Base-by-base conservation (phyloP, 2,888 invertebrate species). In the Torymus texanus region DNA sequence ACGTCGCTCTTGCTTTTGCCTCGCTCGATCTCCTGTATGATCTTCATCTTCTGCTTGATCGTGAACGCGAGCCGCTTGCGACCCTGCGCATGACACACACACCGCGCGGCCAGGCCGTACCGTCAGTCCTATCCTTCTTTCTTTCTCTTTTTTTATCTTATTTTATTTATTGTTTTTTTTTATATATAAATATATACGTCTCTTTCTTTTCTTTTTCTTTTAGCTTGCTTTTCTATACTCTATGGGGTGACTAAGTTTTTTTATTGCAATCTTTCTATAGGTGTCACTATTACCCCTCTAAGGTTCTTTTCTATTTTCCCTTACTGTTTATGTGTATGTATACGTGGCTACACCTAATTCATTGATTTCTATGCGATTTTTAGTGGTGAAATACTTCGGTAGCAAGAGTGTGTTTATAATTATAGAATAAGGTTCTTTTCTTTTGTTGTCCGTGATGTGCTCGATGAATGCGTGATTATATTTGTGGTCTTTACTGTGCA, bases 11-110 rank as follows among this genome's bases (percentile, higher is more conserved):
- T 92, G 90, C 92, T 92, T 89, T 92, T 92, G 83, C 92, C 92
- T 84, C 91, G 91, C 88, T 92, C 92, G 86, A 92, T 92, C 89
- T 92, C 92, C 87, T 92, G 91, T 90, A 92, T 92, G 89, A 92
- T 92, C 91, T 92, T 91, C 91, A 92, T 92, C 91, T 92, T 92
- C 91, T 92, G 92, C 91, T 92, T 92, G 89, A 92, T 91, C 87
- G 92, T 92, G 91, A 92, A 92, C 87, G 92, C 92, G 88, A 92
- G 92, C 90, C 92, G 91, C 90, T 92, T 92, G 88, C 92, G 92
- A 90, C 92, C 92, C 92, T 92, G 91, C 68, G 21, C 41, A 53
- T 77, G 62, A 74, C 67, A 77, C 70, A 70, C 68, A 55, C 61
- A 74, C 65, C 41, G 59, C 70, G 70, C 75, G 71, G 77, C 70